Evolutionary conservation across 2,888 invertebrate genomes (phyloP).

Genomic region (Nasonovia ribisnigri): DNA sequence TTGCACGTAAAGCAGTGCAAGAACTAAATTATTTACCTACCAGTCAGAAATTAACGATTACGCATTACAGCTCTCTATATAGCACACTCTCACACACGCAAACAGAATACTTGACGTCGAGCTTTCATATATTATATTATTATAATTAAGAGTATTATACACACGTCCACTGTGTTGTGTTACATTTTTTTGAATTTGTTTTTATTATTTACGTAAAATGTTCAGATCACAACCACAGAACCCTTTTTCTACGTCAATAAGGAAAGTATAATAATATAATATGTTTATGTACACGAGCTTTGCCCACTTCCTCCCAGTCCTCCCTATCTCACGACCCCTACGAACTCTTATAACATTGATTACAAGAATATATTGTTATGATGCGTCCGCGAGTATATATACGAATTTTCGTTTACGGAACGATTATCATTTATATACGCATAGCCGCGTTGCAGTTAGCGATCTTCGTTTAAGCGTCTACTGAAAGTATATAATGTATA

Average conservation of each 20-base stretch:
- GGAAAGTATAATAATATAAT: not conserved
- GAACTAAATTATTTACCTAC: not conserved
- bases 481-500: not conserved
- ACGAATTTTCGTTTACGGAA: not conserved
- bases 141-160: not conserved
- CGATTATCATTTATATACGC: not conserved
- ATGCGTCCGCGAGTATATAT: not conserved
- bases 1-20: not conserved
- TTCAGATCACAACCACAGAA: constrained; percentile 23
- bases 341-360: too few species aligned
- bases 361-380: not conserved
- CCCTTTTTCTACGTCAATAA: not conserved
- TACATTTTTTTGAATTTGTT: not conserved
- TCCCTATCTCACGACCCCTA: not conserved
- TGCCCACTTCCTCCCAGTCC: not conserved
- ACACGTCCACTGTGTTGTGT: not conserved
- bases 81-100: not conserved
- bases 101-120: not conserved
- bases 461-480: not conserved
- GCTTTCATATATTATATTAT: not conserved
- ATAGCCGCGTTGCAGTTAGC: not conserved
- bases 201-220: not conserved
- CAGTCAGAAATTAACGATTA: not conserved
- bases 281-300: not conserved
- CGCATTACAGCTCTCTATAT: not conserved